Evolutionary conservation across 2,888 invertebrate species (phyloP).

Genomic region (Agrotis ipsilon): DNA sequence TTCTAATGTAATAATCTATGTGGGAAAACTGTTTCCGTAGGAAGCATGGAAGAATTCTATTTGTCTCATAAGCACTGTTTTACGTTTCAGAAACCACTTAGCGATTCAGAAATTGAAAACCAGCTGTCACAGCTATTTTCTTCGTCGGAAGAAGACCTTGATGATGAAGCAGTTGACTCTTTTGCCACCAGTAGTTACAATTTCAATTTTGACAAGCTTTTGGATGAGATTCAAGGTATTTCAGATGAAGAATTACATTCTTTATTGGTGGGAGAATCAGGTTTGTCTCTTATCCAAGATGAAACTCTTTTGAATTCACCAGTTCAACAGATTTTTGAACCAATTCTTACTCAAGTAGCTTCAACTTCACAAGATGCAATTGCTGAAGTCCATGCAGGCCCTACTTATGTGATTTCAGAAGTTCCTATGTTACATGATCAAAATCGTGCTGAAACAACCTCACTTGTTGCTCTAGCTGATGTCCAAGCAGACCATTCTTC

Average conservation of each 20-base stretch:
- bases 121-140: not conserved
- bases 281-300: not conserved
- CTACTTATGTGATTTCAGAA: not conserved
- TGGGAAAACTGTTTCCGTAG: not conserved
- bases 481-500: not conserved
- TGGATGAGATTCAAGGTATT: not conserved
- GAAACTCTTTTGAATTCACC: no score
- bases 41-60: not conserved
- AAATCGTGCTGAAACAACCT: no score
- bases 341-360: no score
- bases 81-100: not conserved
- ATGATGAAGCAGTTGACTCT: not conserved
- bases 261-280: not conserved
- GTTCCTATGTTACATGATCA: no score
- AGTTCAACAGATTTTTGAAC: no score
- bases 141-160: not conserved
- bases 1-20: not conserved
- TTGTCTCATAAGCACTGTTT: not conserved
- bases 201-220: not conserved
- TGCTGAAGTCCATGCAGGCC: not conserved
- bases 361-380: conserved; percentile 1
- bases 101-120: not conserved
- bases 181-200: not conserved
- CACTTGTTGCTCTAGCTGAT: no score
- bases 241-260: not conserved